A percentile compares a stretch with the other conserved stretches of the same genome.
These are phyloP conservation scores for Liodrosophila aerea DNA, from an alignment of 2,888 invertebrate genomes.

Conservation along the genomic window DNA sequence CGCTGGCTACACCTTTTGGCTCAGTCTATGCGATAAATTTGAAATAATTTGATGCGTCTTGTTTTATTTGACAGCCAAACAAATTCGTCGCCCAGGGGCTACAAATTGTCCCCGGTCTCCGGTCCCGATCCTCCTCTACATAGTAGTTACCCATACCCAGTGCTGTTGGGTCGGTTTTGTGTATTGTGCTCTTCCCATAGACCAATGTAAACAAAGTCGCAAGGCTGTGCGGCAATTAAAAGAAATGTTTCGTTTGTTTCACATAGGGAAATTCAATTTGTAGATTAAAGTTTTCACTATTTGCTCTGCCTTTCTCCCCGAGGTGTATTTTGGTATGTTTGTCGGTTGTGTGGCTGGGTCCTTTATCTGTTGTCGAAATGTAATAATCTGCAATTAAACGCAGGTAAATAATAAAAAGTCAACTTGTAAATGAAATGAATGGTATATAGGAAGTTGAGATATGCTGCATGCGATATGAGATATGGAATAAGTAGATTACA, in stretches of 20 bases:
- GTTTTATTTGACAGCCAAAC: conserved; percentile 75
- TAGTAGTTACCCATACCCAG: neutral
- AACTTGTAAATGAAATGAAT: too few species aligned
- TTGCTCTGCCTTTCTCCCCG: conserved; percentile 14
- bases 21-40: conserved; percentile 65
- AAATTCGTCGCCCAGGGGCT: conserved; percentile 65
- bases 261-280: conserved; percentile 71
- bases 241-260: conserved; percentile 39
- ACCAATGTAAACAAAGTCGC: conserved; percentile 60
- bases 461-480: too few species aligned
- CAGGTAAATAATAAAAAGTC: neutral
- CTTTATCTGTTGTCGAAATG: conserved; percentile 4
- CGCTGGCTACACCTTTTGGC: too few species aligned
- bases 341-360: conserved; percentile 2
- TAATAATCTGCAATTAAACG: neutral
- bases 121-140: neutral
- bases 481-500: too few species aligned
- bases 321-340: conserved; percentile 3
- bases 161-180: neutral
- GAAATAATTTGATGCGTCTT: conserved; percentile 76
- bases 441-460: too few species aligned
- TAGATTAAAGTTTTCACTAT: conserved; percentile 60
- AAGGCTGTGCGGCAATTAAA: conserved; percentile 66
- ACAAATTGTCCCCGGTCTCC: conserved; percentile 27
- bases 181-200: conserved; percentile 3